Conservation (phyloP, 1,140 invertebrate genomes). For the Papilio polyxenes region DNA sequence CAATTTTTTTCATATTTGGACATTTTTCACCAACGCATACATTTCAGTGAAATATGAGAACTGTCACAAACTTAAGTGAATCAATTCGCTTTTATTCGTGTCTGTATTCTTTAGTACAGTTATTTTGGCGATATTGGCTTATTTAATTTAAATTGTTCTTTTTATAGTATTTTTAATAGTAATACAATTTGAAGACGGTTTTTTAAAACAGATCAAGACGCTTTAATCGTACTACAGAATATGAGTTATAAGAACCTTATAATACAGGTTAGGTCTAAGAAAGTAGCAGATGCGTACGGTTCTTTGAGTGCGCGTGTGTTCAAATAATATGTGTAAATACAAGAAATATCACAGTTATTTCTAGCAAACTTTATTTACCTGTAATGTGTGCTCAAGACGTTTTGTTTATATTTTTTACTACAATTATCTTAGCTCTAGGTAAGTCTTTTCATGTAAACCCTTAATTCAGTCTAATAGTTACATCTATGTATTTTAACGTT, state of each 20-base stretch:
- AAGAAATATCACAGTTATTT: neutral
- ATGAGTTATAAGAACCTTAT: slow-evolving; percentile 10
- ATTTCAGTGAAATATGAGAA: no score
- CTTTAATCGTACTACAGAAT: neutral
- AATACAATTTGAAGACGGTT: neutral
- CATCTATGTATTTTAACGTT: neutral
- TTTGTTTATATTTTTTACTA: neutral
- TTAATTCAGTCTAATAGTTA: neutral
- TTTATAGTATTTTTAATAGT: neutral
- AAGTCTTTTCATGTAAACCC: neutral
- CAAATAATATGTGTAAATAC: neutral
- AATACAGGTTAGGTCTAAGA: slow-evolving; percentile 35
- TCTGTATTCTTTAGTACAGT: neutral
- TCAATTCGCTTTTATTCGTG: no score
- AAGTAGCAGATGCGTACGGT: slow-evolving; percentile 37
- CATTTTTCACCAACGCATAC: neutral
- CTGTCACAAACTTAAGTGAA: no score
- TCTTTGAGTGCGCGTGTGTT: neutral
- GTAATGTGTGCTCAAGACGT: slow-evolving; percentile 19
- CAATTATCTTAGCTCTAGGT: neutral
- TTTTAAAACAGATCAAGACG: slow-evolving; percentile 12
- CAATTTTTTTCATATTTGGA: neutral
- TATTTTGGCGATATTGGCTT: neutral
- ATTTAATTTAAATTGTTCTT: neutral
- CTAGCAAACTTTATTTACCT: neutral